phyloP scores from a whole-genome alignment of 2,888 invertebrate genomes.

The Netelia virgata region DNA sequence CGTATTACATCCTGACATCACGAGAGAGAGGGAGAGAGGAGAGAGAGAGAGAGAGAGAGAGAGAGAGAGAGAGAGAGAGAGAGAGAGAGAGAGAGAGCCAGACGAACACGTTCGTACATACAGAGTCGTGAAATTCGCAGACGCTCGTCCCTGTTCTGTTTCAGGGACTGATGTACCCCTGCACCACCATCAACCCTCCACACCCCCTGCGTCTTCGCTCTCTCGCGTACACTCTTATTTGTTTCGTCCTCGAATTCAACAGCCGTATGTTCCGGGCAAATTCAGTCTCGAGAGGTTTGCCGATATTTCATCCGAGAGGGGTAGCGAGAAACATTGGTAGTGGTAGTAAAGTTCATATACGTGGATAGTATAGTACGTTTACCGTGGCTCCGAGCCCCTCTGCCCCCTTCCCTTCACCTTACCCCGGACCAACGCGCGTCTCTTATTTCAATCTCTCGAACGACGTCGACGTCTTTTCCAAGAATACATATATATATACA shows the following conservation, averaged over 20 bases:
- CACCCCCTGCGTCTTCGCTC: constrained; percentile 49
- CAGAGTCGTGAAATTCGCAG: constrained; percentile 23
- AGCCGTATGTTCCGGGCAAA: constrained; percentile 63
- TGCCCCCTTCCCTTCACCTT: not conserved
- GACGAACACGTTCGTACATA: constrained; percentile 50
- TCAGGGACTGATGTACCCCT: constrained; percentile 43
- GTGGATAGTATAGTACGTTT: constrained; percentile 35
- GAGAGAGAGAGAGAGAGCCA: not conserved
- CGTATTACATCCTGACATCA: constrained; percentile 76
- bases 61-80: too few relatives aligned
- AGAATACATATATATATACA: not conserved
- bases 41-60: too few relatives aligned
- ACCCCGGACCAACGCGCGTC: constrained; percentile 64
- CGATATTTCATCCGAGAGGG: constrained; percentile 62
- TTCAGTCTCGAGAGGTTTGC: constrained; percentile 61
- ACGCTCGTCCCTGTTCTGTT: constrained; percentile 68
- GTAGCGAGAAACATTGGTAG: constrained; percentile 6
- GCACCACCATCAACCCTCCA: constrained; percentile 29
- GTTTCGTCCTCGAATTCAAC: constrained; percentile 71
- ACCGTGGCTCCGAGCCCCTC: not conserved
- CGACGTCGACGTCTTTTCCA: constrained; percentile 52
- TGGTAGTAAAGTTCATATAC: constrained; percentile 26
- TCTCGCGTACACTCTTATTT: constrained; percentile 73
- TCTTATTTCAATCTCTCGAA: constrained; percentile 70
- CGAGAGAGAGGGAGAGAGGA: constrained; percentile 22